Conservation (phyloP, 35 echinoderm and acorn worm genomes). For the Stichopus chloronotus region DNA sequence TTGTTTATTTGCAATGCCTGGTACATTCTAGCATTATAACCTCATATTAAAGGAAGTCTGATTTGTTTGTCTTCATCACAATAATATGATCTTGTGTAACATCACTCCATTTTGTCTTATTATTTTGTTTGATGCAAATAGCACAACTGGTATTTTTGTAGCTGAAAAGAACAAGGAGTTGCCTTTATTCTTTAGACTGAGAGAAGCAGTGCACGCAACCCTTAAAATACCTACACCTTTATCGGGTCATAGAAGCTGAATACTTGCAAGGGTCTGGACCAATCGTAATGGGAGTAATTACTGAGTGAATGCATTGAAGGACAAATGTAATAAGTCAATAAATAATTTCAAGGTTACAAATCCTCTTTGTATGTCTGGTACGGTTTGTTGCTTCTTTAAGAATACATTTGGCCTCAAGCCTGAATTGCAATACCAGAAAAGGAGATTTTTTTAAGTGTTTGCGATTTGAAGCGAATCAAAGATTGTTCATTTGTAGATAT, state of each 20-base stretch:
- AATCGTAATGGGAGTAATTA: conserved; percentile 30
- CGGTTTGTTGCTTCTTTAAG: conserved; percentile 50
- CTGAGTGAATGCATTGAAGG: neutral
- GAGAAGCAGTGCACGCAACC: too few species aligned
- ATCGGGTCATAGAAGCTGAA: conserved; percentile 51
- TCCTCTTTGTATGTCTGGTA: conserved; percentile 17
- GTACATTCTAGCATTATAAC: too few species aligned
- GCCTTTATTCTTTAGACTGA: too few species aligned
- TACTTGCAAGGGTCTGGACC: conserved; percentile 13
- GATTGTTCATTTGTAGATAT: conserved; percentile 6
- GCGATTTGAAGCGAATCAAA: conserved; percentile 34
- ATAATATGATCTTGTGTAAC: too few species aligned
- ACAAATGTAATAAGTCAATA: conserved; percentile 42
- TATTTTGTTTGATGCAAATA: too few species aligned
- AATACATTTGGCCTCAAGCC: conserved; percentile 33
- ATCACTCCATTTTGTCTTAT: too few species aligned
- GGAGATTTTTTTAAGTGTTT: conserved; percentile 38
- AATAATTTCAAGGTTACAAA: conserved; percentile 26
- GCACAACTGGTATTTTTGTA: too few species aligned
- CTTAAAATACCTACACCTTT: conserved; percentile 12
- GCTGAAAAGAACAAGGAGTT: too few species aligned
- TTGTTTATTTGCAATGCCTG: too few species aligned
- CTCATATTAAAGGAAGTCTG: too few species aligned
- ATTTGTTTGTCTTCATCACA: too few species aligned
- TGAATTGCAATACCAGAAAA: neutral